Evolutionary conservation across 2,797 vertebrate genomes (phyloP).

Genomic region (Gobio occitaniae): DNA sequence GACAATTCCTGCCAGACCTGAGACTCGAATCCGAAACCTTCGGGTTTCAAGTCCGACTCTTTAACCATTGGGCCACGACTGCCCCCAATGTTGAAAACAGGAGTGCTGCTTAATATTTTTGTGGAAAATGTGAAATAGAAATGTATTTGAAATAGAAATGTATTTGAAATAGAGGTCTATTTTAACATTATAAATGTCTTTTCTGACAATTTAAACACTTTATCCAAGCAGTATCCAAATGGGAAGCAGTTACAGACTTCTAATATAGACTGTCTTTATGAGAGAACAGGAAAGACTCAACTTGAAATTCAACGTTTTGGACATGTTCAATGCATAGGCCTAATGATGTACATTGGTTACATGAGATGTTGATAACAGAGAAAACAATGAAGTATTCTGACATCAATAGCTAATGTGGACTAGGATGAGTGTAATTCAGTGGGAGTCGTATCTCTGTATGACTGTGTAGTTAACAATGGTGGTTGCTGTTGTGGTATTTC

Average conservation of each 20-base stretch:
- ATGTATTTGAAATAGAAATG: too few relatives aligned
- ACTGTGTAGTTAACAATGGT: slow-evolving; percentile 10
- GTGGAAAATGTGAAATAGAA: neutral
- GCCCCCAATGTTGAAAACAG: too few relatives aligned
- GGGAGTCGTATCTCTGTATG: slow-evolving; percentile 10
- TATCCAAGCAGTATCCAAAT: neutral
- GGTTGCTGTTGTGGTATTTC: slow-evolving; percentile 37
- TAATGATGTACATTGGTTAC: neutral
- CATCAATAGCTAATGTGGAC: neutral
- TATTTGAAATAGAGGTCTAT: too few relatives aligned
- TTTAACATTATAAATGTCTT: too few relatives aligned
- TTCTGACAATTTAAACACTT: neutral
- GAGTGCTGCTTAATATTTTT: neutral
- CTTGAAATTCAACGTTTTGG: neutral
- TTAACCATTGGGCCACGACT: too few relatives aligned
- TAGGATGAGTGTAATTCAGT: neutral
- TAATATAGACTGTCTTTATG: neutral
- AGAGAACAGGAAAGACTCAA: neutral
- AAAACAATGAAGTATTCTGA: neutral
- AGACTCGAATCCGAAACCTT: too few relatives aligned
- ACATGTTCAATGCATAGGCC: neutral
- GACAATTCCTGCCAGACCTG: too few relatives aligned
- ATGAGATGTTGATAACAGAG: neutral
- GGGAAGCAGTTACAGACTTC: neutral
- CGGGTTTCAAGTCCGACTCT: too few relatives aligned